Base-by-base conservation (phyloP, 2,888 invertebrate genomes). In the Folsomia candida region DNA sequence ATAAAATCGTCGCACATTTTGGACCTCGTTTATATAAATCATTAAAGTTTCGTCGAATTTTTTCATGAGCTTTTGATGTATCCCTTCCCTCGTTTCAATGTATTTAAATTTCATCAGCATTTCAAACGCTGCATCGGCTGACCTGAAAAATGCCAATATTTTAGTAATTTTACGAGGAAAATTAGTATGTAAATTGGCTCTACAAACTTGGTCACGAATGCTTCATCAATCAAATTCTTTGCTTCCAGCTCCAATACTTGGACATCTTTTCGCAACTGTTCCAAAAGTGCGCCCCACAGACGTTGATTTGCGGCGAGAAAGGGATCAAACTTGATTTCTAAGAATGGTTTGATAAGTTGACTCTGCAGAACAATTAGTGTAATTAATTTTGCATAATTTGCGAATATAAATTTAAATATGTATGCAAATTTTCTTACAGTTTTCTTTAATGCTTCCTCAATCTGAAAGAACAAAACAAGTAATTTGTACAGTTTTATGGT, bases 41-140 rank as follows among this genome's bases (percentile, higher is more conserved):
- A 90, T 87, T 85, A 95, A 87, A 62, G 95, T 88, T 29, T 91
- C 89, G 76, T 93, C 92, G 81, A 93, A 94, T 82, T 95, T 94
- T 67, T 88, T 88, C 80, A 89, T 85, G 67, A 96, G 85, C 79
- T 91, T 89, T 11, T 88, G 85, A 69, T 89, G 87, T 73, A 96
- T 90, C 0, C 89, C 86, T 67, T 87, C 86, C 54, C 54, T 86
- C 0, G 93, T 91, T 81, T 92, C 89, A 69, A 93, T 89, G 75
- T 89, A 87, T 73, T 91, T 88, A 80, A 95, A 92, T 82, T 92
- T 93, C 29, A 90, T 83, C 0, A 96, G 85, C 81, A 94, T 88
- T 26, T 89, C 87, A 63, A 96, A 85, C 0, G 94, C 94, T 79
- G 90, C 89, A 82, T 94, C 92, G 0, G 95, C 90, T 6, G 90